These are phyloP conservation scores for Eristalinus aeneus DNA, from an alignment of 2,888 invertebrate genomes.

Conservation along the genomic window DNA sequence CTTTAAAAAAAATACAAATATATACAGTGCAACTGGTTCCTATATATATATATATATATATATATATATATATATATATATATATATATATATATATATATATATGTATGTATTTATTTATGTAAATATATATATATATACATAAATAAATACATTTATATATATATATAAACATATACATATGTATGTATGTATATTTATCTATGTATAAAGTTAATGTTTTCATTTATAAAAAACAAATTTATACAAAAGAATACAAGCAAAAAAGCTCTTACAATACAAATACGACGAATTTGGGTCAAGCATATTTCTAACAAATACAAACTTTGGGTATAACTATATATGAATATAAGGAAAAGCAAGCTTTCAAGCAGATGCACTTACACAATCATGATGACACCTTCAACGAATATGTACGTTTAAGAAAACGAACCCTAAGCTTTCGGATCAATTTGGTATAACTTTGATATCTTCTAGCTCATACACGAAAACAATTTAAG, in stretches of 20 bases:
- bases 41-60: no score
- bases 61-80: no score
- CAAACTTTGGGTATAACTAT: conserved; percentile 60
- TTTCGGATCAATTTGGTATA: conserved; percentile 49
- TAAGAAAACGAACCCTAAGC: conserved; percentile 33
- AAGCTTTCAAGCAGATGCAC: conserved; percentile 35
- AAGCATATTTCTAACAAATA: conserved; percentile 80
- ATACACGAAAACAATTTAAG: conserved; percentile 30
- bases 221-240: neutral
- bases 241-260: conserved; percentile 18
- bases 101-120: no score
- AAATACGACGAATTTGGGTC: conserved; percentile 76
- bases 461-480: conserved; percentile 18
- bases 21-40: no score
- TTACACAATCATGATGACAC: conserved; percentile 39
- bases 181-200: no score
- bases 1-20: no score
- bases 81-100: no score
- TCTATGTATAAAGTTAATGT: neutral
- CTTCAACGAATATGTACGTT: conserved; percentile 19
- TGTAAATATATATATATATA: no score
- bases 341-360: conserved; percentile 5
- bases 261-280: conserved; percentile 45
- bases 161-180: no score
- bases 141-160: no score